A percentile compares a stretch with the other conserved stretches of the same genome.
phyloP scores from a whole-genome alignment of 2,113 vertebrate genomes.

The Cynocephalus volans region DNA sequence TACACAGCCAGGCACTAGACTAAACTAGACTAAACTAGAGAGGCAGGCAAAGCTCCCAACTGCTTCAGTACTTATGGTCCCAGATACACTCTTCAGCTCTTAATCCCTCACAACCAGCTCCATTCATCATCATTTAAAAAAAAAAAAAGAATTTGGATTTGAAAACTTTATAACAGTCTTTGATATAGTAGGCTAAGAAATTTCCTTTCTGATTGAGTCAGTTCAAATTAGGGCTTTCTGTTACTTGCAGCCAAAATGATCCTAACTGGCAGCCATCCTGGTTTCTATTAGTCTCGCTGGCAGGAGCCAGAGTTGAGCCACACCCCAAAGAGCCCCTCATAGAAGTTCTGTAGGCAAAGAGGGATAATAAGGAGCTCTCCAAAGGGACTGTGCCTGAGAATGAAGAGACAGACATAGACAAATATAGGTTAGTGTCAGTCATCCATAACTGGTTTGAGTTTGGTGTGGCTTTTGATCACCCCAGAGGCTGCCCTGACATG shows the following conservation, averaged over 20 bases:
- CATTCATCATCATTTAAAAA: not conserved
- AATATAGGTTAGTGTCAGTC: not conserved
- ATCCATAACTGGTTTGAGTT: not conserved
- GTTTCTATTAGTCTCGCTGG: not conserved
- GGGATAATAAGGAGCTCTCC: not conserved
- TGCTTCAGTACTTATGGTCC: not conserved
- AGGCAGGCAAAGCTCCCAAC: not conserved
- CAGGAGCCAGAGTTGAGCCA: not conserved
- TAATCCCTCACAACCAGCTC: not conserved
- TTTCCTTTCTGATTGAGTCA: conserved; percentile 25
- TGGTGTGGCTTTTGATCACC: not conserved
- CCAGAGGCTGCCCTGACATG: not conserved
- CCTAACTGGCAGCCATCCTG: not conserved
- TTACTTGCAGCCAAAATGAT: not conserved
- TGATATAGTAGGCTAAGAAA: not conserved
- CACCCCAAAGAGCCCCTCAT: not conserved
- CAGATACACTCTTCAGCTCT: not conserved
- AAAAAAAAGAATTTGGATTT: conserved; percentile 21
- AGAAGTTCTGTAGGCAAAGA: not conserved
- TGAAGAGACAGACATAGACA: too few relatives aligned
- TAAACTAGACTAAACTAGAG: not conserved
- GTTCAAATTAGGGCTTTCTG: conserved; percentile 20
- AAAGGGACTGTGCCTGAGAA: not conserved
- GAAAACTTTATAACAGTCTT: not conserved
- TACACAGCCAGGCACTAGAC: not conserved